Evolutionary conservation across 23 tunicate genomes (phyloP), one percentile per base, ranked within the genome.

Genomic region (Trididemnum clinides): DNA sequence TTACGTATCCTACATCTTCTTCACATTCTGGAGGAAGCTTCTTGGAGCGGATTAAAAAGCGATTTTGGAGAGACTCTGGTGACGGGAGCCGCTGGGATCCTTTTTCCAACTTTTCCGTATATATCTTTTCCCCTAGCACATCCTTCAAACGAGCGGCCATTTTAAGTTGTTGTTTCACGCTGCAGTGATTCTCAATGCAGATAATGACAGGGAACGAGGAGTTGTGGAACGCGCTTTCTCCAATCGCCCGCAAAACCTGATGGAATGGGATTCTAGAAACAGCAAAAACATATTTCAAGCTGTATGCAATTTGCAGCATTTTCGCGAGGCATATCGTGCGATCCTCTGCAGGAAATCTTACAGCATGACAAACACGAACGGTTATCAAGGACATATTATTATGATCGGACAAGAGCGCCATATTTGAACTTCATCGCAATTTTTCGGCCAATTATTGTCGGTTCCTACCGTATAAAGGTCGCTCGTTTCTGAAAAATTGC

Each of bases 121-220:
- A 91, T n/a, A 96, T 74, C 50, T 85, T 64, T 50, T 91, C 91
- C 0, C 90, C 96, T 15, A 96, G 86, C 1, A 87, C 50, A 0
- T 76, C 33, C 31, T 57, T 84, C 49, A 93, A 44, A 36, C n/a
- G 39, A 3, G 25, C 3, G 0, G 95, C 91, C 95, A 95, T 85
- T 1, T 20, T 63, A 54, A 28, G 20, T 80, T 95, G 99, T 57
- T 95, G 99, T 12, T 63, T 66, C 0, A 57, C 73, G 28, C 82
- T 64, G 82, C 99, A 95, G 87, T 95, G 99, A 74, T 95, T 95
- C 64, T 95, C 99, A 27, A 97, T 64, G 66, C 85, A 82, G 26
- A 97, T 72, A 3, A 97, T 97, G 37, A 97, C 97, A 39, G 99
- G 99, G 70, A 73, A 97, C 28, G 82, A 37, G 23, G 99, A 91